Percentiles rank a stretch among this genome's conserved stretches.
Conservation (phyloP, 2,888 invertebrate genomes). For the Chrysina gloriosa region DNA sequence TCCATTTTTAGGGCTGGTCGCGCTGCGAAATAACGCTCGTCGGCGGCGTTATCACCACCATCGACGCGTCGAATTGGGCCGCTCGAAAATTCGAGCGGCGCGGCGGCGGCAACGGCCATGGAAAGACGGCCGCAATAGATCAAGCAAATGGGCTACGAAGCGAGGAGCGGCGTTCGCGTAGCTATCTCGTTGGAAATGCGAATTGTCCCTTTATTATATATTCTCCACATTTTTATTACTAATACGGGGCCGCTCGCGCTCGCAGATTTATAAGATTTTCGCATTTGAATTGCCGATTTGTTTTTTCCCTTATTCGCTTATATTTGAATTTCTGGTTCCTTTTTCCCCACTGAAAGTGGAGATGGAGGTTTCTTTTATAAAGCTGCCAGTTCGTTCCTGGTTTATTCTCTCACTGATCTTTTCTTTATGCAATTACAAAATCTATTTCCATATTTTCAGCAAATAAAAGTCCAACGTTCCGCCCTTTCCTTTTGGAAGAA, state of each 20-base stretch:
- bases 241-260: slow-evolving; percentile 49
- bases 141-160: slow-evolving; percentile 54
- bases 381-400: too few relatives aligned
- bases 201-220: slow-evolving; percentile 55
- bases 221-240: slow-evolving; percentile 56
- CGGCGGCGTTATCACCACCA: background rate
- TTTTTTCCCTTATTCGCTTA: slow-evolving; percentile 3
- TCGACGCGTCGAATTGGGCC: background rate
- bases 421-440: too few relatives aligned
- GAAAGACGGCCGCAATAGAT: slow-evolving; percentile 54
- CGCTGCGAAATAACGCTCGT: background rate
- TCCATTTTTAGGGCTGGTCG: slow-evolving; percentile 24
- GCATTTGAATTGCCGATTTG: slow-evolving; percentile 34
- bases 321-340: too few relatives aligned
- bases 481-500: too few relatives aligned
- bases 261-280: slow-evolving; percentile 51
- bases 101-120: slow-evolving; percentile 47
- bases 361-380: too few relatives aligned
- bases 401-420: too few relatives aligned
- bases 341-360: too few relatives aligned
- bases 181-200: slow-evolving; percentile 53
- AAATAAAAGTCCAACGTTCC: too few relatives aligned
- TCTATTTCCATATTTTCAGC: too few relatives aligned
- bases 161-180: slow-evolving; percentile 51
- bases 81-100: slow-evolving; percentile 1